These are phyloP conservation scores for Caenorhabditis afra DNA, from an alignment of 2,888 invertebrate species.

Conservation along the genomic window DNA sequence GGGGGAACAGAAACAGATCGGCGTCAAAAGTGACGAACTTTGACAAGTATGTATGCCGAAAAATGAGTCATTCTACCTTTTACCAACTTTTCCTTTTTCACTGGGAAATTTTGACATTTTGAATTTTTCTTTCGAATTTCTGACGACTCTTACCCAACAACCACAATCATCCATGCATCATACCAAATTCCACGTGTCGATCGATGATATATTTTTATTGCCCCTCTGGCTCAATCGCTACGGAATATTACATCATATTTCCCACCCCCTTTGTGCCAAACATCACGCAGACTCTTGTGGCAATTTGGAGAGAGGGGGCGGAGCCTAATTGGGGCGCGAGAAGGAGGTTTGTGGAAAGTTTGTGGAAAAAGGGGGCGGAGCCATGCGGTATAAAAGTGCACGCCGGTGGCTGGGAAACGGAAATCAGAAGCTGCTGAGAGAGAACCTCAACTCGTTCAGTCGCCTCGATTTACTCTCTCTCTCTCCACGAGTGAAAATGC, in stretches of 20 bases:
- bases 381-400: conserved; percentile 10
- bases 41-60: no score
- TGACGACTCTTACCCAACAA: no score
- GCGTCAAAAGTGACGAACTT: no score
- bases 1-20: no score
- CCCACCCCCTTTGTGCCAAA: background rate
- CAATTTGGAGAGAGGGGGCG: conserved; percentile 6
- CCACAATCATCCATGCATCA: no score
- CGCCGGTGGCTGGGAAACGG: background rate
- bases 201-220: background rate
- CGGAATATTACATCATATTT: conserved; percentile 37
- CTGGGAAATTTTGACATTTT: no score
- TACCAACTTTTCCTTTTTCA: no score
- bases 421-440: conserved; percentile 14
- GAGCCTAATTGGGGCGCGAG: background rate
- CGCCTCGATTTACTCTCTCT: background rate
- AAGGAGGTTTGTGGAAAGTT: no score
- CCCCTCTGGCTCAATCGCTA: conserved; percentile 4
- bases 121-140: background rate
- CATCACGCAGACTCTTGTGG: conserved; percentile 22
- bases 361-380: conserved; percentile 8
- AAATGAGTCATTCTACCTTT: no score
- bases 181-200: background rate
- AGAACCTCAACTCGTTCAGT: conserved; percentile 1
- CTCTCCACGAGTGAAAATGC: conserved; percentile 13